phyloP scores from a whole-genome alignment of 2,888 invertebrate genomes.

The Leuctra nigra region DNA sequence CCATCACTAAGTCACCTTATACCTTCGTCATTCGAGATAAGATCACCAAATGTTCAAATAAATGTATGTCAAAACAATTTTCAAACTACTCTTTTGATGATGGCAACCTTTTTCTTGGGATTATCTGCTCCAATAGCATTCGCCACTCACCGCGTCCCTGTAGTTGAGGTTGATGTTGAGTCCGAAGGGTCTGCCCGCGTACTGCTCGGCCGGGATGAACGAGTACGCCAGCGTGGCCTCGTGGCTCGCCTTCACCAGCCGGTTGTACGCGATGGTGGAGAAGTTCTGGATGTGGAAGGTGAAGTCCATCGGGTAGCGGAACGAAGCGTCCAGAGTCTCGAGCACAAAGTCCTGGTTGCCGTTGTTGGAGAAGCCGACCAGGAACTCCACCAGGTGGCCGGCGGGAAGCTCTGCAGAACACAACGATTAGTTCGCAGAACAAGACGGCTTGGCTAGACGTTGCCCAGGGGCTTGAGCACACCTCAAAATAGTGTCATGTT shows the following conservation, averaged over 20 bases:
- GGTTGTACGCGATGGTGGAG: conserved; percentile 81
- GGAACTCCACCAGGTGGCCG: conserved; percentile 86
- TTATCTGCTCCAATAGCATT: too few relatives aligned
- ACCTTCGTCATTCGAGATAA: too few relatives aligned
- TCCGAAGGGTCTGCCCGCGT: conserved; percentile 94
- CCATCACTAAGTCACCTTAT: too few relatives aligned
- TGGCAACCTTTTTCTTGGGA: too few relatives aligned
- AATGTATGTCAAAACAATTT: too few relatives aligned
- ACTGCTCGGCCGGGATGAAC: conserved; percentile 93
- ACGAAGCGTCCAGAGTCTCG: conserved; percentile 93
- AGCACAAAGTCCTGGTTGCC: conserved; percentile 86
- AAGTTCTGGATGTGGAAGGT: conserved; percentile 98
- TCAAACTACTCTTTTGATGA: too few relatives aligned
- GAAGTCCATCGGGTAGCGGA: conserved; percentile 98
- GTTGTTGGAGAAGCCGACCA: conserved; percentile 94
- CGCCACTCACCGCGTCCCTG: conserved; percentile 59
- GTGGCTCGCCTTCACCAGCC: conserved; percentile 80
- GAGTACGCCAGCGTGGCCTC: conserved; percentile 94
- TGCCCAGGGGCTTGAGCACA: too few relatives aligned
- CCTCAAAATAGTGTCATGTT: too few relatives aligned
- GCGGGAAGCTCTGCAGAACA: conserved; percentile 72
- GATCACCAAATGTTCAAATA: too few relatives aligned
- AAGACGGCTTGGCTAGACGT: too few relatives aligned
- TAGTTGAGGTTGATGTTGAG: conserved; percentile 89
- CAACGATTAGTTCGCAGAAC: conserved; percentile 11